Percentiles rank a stretch among this genome's conserved stretches.
These are phyloP conservation scores for Theristicus caerulescens DNA, from an alignment of 2,113 vertebrate genomes.

Conservation along the genomic window DNA sequence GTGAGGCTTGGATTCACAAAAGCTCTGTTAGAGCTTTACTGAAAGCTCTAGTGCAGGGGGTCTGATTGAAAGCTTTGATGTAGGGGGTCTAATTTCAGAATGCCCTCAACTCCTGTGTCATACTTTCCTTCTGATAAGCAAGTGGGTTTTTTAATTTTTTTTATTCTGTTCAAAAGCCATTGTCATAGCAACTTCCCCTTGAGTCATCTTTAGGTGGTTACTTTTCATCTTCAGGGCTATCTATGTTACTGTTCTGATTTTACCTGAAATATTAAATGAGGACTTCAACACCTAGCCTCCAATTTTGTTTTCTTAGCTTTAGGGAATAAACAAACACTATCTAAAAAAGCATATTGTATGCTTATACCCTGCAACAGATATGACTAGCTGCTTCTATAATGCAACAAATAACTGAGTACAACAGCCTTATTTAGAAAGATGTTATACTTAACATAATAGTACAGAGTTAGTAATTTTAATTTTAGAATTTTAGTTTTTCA, in stretches of 20 bases:
- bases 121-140: not conserved
- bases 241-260: not conserved
- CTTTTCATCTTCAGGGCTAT: not conserved
- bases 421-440: not conserved
- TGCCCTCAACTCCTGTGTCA: not conserved
- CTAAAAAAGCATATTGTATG: not conserved
- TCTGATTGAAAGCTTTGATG: not conserved
- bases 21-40: not conserved
- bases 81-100: not conserved
- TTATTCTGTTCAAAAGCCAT: not conserved
- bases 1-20: not conserved
- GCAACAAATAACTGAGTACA: not conserved
- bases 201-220: not conserved
- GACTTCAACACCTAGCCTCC: not conserved
- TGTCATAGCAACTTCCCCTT: constrained; percentile 31
- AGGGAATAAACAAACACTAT: not conserved
- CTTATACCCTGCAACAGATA: not conserved
- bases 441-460: not conserved
- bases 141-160: not conserved
- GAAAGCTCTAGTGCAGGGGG: not conserved
- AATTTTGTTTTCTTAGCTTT: not conserved
- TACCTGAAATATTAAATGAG: not conserved
- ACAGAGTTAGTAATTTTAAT: not conserved
- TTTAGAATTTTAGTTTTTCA: not conserved
- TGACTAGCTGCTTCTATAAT: not conserved